Evolutionary conservation across 2,797 vertebrate genomes (phyloP).

Genomic region (Lacerta viridis): DNA sequence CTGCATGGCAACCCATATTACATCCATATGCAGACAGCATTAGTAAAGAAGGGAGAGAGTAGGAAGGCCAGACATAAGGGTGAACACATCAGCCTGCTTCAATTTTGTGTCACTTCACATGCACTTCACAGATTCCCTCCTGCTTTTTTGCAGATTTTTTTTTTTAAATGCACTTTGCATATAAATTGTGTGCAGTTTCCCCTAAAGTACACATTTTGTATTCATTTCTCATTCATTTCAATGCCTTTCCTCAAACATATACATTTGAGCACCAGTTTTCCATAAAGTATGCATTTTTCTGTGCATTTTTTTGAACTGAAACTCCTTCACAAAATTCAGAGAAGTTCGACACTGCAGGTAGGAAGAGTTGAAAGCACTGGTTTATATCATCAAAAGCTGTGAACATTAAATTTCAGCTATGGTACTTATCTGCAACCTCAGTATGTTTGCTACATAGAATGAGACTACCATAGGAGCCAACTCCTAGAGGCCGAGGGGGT

Average conservation of each 20-base stretch:
- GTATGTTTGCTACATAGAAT: not conserved
- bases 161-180: too few species aligned
- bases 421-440: not conserved
- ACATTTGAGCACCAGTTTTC: too few species aligned
- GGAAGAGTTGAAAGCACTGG: not conserved
- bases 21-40: constrained; percentile 33
- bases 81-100: not conserved
- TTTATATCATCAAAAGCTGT: not conserved
- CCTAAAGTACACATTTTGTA: too few species aligned
- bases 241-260: too few species aligned
- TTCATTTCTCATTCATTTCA: too few species aligned
- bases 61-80: not conserved
- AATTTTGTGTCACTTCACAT: not conserved
- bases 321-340: too few species aligned
- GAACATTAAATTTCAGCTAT: not conserved
- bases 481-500: too few species aligned
- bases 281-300: too few species aligned
- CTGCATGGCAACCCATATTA: constrained; percentile 20
- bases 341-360: not conserved
- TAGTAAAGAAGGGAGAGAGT: not conserved
- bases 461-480: too few species aligned
- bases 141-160: too few species aligned
- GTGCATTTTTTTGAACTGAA: too few species aligned
- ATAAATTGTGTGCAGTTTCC: too few species aligned
- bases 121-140: not conserved